Base-by-base conservation (phyloP, 2,113 vertebrate species). In the Corythoichthys intestinalis region DNA sequence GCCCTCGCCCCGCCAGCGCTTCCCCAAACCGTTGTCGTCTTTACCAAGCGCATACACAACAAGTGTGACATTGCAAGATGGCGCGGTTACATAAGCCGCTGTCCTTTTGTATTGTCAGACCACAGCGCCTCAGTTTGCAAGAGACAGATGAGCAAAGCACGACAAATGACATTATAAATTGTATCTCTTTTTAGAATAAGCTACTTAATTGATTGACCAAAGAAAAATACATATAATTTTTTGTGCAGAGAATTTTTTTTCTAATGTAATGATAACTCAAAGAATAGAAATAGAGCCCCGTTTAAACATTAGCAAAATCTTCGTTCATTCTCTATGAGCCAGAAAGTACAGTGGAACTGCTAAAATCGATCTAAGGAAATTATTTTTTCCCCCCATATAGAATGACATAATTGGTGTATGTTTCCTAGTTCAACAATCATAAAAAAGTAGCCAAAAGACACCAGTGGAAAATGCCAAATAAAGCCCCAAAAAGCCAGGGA, bases 1-100 rank as follows among this genome's bases (percentile, higher is more conserved):
- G 49, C 69, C 67, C 79, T 72, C 66, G 44, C 83, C 81, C 73
- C 72, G 64, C 53, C 69, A 47, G 67, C 78, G 72, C 73, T 69
- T 72, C 58, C 75, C 57, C 63, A 74, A 70, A 83, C 65, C 77
- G 79, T 82, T 78, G 56, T 57, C 56, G 4, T 81, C 79, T 74
- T 78, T 77, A 75, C 74, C 69, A 49, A 72, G 59, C 73, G 46
- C 61, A 69, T 67, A 47, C 39, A 13, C 41, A 13, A 68, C 73
- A 74, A 44, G 67, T 65, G 49, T 76, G 69, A 78, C 66, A 66
- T 66, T 69, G 70, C 68, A 38, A 70, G 59, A 53, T 70, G 53
- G 72, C 69, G 65, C 47, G 64, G 44, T 69, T 59, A 69, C 64
- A 7, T 64, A 57, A 83, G 58, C 58, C 52, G 57, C 52, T 73